Evolutionary conservation across 2,113 vertebrate genomes (phyloP), one percentile per base, ranked within the genome.

Genomic region (Hippocampus abdominalis): DNA sequence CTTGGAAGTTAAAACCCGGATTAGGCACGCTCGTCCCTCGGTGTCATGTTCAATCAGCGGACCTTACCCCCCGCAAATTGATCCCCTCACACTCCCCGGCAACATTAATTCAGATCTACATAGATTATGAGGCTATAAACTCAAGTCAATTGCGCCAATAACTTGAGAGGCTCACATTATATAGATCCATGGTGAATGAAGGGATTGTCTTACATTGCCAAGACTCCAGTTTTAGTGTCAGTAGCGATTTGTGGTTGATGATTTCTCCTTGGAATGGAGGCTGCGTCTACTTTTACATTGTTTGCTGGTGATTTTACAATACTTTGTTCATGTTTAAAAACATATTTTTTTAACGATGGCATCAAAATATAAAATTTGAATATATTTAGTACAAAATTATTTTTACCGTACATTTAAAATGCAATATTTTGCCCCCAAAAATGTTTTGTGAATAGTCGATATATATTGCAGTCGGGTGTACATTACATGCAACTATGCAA

Each of bases 1-100:
- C 81, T 90, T 62, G 79, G 79, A 80, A 89, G 88, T 91, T 91
- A 86, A 90, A 89, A 87, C 86, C 49, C 78, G 70, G 83, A 87
- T 91, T 88, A 86, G 88, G 70, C 90, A 91, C 87, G 83, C 86
- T 88, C 78, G 84, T 88, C 88, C 76, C 69, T 64, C 29, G 88
- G 90, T 90, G 81, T 91, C 85, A 71, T 87, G 86, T 90, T 91
- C 86, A 86, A 75, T 84, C n/a, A 85, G 76, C 70, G 69, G 69
- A 70, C 75, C 66, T 62, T 77, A 76, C 76, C 73, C 32, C 74
- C 70, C 54, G 70, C 77, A 83, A 88, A 89, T 81, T 84, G 83
- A 90, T 86, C 85, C 85, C 86, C 78, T 64, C 49, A 40, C 70
- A 74, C 73, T 56, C 62, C 74, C 74, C 67, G 44, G 70, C 51